These are phyloP conservation scores for Ctena decussata DNA, from an alignment of 2,888 invertebrate genomes.

Conservation along the genomic window DNA sequence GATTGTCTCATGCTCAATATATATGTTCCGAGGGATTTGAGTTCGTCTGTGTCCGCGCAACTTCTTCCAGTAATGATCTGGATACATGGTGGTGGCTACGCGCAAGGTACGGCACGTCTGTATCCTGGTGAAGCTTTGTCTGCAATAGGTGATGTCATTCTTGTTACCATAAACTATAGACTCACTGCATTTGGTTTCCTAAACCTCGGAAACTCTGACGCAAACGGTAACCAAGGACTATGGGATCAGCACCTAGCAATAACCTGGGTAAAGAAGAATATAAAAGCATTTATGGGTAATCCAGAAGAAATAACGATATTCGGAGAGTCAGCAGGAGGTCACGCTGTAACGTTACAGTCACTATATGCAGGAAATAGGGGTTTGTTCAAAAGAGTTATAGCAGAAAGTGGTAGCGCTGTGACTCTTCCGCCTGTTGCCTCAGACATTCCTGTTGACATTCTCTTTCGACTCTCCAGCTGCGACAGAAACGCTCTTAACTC, in stretches of 20 bases:
- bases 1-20: constrained; percentile 55
- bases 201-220: constrained; percentile 25
- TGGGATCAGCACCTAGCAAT: constrained; percentile 63
- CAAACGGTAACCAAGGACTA: constrained; percentile 56
- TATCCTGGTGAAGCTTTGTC: constrained; percentile 19
- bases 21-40: constrained; percentile 37
- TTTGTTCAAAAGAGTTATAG: constrained; percentile 46
- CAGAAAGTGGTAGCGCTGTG: constrained; percentile 47
- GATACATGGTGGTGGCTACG: constrained; percentile 54
- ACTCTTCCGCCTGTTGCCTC: background rate
- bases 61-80: constrained; percentile 59
- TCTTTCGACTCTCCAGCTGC: constrained; percentile 15
- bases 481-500: background rate
- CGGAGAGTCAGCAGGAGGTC: constrained; percentile 55
- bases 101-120: constrained; percentile 6
- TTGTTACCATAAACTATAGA: constrained; percentile 58
- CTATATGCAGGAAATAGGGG: constrained; percentile 59
- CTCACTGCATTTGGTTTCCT: constrained; percentile 55
- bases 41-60: background rate
- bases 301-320: constrained; percentile 53
- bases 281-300: constrained; percentile 45
- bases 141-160: constrained; percentile 27
- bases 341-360: constrained; percentile 49
- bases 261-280: constrained; percentile 60
- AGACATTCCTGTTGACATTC: constrained; percentile 18